Evolutionary conservation across 2,888 invertebrate species (phyloP).

Genomic region (Scaptodrosophila latifasciaeformis): DNA sequence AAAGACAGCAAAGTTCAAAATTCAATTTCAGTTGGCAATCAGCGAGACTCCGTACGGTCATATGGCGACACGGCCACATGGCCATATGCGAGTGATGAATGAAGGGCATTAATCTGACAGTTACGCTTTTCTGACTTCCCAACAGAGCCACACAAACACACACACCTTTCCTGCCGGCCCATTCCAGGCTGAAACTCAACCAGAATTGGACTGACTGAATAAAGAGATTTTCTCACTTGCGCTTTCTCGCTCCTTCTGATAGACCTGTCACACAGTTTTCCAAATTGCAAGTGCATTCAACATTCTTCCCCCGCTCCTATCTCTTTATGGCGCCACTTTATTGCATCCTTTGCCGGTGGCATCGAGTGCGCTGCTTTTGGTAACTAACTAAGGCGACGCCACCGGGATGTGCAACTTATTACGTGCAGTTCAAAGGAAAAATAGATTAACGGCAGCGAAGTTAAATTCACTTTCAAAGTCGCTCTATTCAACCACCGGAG

Average conservation of each 20-base stretch:
- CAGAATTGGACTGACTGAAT: no score
- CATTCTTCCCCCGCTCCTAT: not conserved
- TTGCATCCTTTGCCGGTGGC: not conserved
- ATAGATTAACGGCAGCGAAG: slow-evolving; percentile 1
- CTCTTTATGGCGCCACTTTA: no score
- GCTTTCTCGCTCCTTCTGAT: not conserved
- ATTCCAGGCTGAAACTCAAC: no score
- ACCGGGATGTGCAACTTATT: no score
- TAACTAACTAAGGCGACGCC: no score
- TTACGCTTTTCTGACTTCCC: slow-evolving; percentile 30
- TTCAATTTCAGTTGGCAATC: slow-evolving; percentile 35
- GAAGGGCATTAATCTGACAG: slow-evolving; percentile 50
- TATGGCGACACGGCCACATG: not conserved
- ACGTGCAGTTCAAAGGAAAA: not conserved
- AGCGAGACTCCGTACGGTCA: not conserved
- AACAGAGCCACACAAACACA: slow-evolving; percentile 2
- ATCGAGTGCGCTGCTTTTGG: no score
- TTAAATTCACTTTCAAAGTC: no score
- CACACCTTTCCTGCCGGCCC: no score
- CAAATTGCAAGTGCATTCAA: slow-evolving; percentile 8
- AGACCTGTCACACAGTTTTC: not conserved
- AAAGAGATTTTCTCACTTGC: slow-evolving; percentile 2
- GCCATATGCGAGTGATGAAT: slow-evolving; percentile 47
- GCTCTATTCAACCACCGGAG: no score
- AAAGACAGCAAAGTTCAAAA: slow-evolving; percentile 27